Conservation (phyloP, 2,888 invertebrate species). For the Netelia inedita region DNA sequence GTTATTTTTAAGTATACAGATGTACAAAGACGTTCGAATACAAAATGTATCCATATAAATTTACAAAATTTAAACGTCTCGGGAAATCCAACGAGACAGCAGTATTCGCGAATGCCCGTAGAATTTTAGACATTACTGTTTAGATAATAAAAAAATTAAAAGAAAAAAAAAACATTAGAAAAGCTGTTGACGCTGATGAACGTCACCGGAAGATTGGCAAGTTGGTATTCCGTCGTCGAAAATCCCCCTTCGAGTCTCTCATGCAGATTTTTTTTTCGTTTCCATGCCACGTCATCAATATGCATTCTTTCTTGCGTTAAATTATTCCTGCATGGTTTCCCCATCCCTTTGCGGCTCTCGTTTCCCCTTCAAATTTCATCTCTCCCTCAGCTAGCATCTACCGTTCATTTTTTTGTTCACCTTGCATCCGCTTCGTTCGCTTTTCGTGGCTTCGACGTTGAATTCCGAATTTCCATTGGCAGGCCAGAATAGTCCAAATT, state of each 20-base stretch:
- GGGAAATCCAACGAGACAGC: background rate
- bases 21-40: no score
- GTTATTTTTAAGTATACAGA: no score
- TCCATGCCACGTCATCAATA: slow-evolving; percentile 75
- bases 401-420: slow-evolving; percentile 41
- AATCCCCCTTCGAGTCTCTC: slow-evolving; percentile 50
- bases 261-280: slow-evolving; percentile 72
- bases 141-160: slow-evolving; percentile 33
- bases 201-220: slow-evolving; percentile 59
- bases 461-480: slow-evolving; percentile 30
- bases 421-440: slow-evolving; percentile 47
- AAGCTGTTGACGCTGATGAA: slow-evolving; percentile 30
- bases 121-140: background rate
- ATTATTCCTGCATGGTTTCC: slow-evolving; percentile 74
- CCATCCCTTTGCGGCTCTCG: slow-evolving; percentile 22
- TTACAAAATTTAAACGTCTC: background rate
- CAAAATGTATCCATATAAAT: background rate
- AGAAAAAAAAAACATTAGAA: background rate
- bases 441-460: slow-evolving; percentile 42
- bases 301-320: slow-evolving; percentile 72
- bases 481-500: slow-evolving; percentile 27
- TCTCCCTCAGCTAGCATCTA: slow-evolving; percentile 23
- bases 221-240: slow-evolving; percentile 71
- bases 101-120: background rate
- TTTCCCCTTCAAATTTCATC: slow-evolving; percentile 23